phyloP scores from a whole-genome alignment of 2,888 invertebrate genomes.

The Sialis fuliginosa region DNA sequence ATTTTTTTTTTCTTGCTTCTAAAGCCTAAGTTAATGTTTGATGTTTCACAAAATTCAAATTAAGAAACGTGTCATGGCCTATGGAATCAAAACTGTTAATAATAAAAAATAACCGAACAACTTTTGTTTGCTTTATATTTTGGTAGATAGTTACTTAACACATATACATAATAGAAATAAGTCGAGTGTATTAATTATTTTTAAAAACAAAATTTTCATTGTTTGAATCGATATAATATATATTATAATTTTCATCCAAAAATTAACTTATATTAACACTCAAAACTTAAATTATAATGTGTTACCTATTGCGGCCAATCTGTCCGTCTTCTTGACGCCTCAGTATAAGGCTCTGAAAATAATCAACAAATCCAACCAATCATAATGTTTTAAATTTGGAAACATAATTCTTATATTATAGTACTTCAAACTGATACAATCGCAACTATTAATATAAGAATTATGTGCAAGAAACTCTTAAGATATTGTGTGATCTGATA shows the following conservation, averaged over 20 bases:
- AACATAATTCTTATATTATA: background rate
- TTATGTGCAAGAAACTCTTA: conserved; percentile 1
- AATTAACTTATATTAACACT: background rate
- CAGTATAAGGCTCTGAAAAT: conserved; percentile 3
- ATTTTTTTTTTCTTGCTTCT: no score
- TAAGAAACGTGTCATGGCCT: no score
- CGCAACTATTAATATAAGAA: background rate
- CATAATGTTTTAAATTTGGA: background rate
- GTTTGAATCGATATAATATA: background rate
- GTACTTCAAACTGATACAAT: background rate
- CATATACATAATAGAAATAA: no score
- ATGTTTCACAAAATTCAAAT: no score
- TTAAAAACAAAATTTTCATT: no score
- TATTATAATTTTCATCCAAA: background rate
- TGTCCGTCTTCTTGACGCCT: conserved; percentile 3
- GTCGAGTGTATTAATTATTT: no score
- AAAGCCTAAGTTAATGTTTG: no score
- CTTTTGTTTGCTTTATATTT: no score
- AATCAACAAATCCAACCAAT: conserved; percentile 6
- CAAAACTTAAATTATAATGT: background rate
- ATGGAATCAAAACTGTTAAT: no score
- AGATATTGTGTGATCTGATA: no score
- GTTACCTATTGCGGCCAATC: background rate
- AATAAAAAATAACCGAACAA: no score
- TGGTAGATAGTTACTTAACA: no score